A percentile compares a stretch with the other conserved stretches of the same genome.
Conservation (phyloP, 2,888 invertebrate genomes). For the Euzophera pinguis region DNA sequence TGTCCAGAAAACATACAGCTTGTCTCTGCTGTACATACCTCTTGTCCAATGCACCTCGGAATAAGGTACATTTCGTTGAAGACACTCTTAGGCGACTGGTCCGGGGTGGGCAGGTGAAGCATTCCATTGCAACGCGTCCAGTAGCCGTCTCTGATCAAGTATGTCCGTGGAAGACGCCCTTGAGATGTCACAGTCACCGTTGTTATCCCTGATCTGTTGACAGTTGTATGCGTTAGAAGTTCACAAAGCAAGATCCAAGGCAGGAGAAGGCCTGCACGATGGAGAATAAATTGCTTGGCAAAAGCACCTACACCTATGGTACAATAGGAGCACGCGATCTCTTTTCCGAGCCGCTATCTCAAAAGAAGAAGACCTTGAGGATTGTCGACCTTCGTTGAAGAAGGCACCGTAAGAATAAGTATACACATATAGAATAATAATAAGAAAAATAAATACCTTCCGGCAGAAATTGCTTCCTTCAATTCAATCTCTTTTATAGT, state of each 20-base stretch:
- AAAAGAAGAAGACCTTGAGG: too few relatives aligned
- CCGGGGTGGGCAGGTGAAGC: slow-evolving; percentile 39
- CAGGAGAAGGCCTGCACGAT: too few relatives aligned
- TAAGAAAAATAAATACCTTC: slow-evolving; percentile 41
- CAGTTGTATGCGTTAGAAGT: too few relatives aligned
- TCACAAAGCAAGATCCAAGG: too few relatives aligned
- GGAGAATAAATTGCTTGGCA: too few relatives aligned
- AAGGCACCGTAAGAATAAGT: too few relatives aligned
- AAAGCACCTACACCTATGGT: too few relatives aligned
- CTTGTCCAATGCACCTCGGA: slow-evolving; percentile 60
- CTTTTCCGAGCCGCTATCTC: too few relatives aligned
- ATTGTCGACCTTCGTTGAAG: too few relatives aligned
- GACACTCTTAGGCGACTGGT: slow-evolving; percentile 25
- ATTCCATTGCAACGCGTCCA: slow-evolving; percentile 61
- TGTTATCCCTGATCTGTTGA: slow-evolving; percentile 50
- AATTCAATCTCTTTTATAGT: slow-evolving; percentile 39
- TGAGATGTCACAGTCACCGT: slow-evolving; percentile 47
- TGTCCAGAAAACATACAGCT: too few relatives aligned
- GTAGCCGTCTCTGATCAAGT: slow-evolving; percentile 54
- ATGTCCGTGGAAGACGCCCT: slow-evolving; percentile 41
- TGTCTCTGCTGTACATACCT: slow-evolving; percentile 34
- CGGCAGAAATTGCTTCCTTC: slow-evolving; percentile 57
- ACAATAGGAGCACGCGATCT: too few relatives aligned
- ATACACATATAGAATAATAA: not conserved
- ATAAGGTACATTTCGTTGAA: slow-evolving; percentile 37